These are phyloP conservation scores for Caenorhabditis sp. DNA, from an alignment of 2,888 invertebrate species.

Conservation along the genomic window DNA sequence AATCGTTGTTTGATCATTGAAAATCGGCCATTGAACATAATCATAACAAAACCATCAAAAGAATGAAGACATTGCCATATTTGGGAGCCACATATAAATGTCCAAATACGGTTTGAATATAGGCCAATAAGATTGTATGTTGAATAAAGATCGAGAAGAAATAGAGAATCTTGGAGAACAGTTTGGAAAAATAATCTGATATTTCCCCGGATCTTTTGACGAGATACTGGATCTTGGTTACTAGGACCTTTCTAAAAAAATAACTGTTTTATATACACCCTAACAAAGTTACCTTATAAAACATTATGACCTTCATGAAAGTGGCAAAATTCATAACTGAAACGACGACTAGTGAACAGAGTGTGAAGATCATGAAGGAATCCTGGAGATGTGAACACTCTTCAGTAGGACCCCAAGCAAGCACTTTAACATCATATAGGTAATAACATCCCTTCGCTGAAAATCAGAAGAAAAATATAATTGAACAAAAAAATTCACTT, in stretches of 20 bases:
- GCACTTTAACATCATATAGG: not conserved
- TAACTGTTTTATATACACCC: too few species aligned
- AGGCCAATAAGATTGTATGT: slow-evolving; percentile 19
- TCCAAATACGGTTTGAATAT: slow-evolving; percentile 1
- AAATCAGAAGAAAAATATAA: not conserved
- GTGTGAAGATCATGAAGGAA: not conserved
- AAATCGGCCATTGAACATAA: slow-evolving; percentile 21
- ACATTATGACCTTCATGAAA: slow-evolving; percentile 23
- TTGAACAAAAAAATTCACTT: not conserved
- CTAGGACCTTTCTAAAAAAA: slow-evolving; percentile 17
- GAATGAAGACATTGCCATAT: slow-evolving; percentile 26
- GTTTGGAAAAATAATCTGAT: too few species aligned
- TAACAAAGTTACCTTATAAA: slow-evolving; percentile 20
- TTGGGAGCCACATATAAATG: too few species aligned
- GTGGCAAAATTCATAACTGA: not conserved
- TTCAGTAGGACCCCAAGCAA: not conserved
- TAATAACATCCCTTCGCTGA: not conserved
- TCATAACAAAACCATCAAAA: slow-evolving; percentile 21
- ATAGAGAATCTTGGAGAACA: slow-evolving; percentile 25
- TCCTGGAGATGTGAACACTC: not conserved
- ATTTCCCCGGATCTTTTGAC: slow-evolving; percentile 18
- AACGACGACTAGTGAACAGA: not conserved
- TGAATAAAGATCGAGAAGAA: slow-evolving; percentile 18
- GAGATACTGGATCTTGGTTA: slow-evolving; percentile 10
- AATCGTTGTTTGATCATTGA: slow-evolving; percentile 6